A percentile compares a stretch with the other conserved stretches of the same genome.
These are phyloP conservation scores for Smithornis capensis DNA, from an alignment of 2,113 vertebrate genomes.

Conservation along the genomic window DNA sequence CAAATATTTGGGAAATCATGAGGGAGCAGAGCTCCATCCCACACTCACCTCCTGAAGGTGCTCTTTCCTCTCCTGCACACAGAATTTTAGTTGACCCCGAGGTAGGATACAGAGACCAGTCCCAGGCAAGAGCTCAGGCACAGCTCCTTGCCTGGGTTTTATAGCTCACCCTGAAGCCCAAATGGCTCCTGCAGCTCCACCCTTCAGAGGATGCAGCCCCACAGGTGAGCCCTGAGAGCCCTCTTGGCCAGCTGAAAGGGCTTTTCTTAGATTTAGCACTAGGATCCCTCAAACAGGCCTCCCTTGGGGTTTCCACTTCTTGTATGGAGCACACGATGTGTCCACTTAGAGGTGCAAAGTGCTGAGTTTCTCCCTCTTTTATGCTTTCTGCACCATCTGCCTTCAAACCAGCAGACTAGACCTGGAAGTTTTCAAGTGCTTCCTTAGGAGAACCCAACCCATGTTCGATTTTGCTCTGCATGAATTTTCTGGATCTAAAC, in stretches of 20 bases:
- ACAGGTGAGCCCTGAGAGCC: neutral
- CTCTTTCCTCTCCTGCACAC: neutral
- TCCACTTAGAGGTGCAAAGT: neutral
- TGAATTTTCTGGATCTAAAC: neutral
- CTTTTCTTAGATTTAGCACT: neutral
- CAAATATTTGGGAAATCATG: neutral
- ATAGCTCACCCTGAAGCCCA: neutral
- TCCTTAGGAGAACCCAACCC: neutral
- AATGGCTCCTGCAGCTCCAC: neutral
- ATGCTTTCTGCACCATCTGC: neutral
- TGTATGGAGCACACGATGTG: neutral
- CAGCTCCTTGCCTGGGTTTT: neutral
- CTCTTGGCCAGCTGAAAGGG: neutral
- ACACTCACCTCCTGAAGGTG: neutral
- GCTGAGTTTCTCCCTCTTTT: neutral
- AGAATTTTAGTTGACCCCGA: neutral
- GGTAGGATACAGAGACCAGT: fast-evolving
- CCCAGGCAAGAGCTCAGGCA: neutral
- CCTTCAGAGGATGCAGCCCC: neutral
- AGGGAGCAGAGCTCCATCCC: neutral
- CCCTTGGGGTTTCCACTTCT: neutral
- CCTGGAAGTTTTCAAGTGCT: neutral
- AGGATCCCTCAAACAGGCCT: neutral
- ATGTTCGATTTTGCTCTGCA: neutral
- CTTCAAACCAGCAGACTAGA: neutral